Percentiles rank a stretch among this genome's conserved stretches.
Conservation (phyloP, 2,797 vertebrate species). For the Ctenochaetus hawaiiensis region DNA sequence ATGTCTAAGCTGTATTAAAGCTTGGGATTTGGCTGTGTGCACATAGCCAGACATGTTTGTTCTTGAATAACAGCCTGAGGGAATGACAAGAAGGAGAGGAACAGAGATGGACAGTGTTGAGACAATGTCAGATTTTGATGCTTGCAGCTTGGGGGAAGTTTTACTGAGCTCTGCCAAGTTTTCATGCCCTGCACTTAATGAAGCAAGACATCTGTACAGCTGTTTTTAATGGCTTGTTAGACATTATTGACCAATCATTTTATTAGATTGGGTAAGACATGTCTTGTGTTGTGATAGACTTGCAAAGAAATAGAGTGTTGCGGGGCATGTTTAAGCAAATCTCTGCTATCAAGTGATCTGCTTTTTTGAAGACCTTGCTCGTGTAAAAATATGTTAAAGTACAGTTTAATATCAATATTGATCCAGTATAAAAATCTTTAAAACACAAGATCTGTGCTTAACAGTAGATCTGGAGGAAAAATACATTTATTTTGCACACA, state of each 20-base stretch:
- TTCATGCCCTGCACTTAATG: slow-evolving; percentile 53
- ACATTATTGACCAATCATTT: slow-evolving; percentile 25
- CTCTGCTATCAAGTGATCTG: neutral
- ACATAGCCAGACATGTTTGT: slow-evolving; percentile 69
- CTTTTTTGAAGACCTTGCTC: neutral
- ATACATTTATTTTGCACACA: neutral
- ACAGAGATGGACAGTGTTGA: slow-evolving; percentile 30
- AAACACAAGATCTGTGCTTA: neutral
- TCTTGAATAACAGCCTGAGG: slow-evolving; percentile 67
- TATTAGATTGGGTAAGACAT: slow-evolving; percentile 15
- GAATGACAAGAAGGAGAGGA: slow-evolving; percentile 17
- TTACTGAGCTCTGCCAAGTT: slow-evolving; percentile 32
- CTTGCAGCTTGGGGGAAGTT: neutral
- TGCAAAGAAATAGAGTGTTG: neutral
- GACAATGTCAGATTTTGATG: slow-evolving; percentile 33
- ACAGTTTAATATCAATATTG: neutral
- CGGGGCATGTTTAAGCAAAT: slow-evolving; percentile 31
- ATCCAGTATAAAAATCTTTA: neutral
- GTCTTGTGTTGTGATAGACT: slow-evolving; percentile 24
- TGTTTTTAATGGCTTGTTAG: slow-evolving; percentile 34
- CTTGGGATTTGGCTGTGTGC: slow-evolving; percentile 29
- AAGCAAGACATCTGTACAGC: slow-evolving; percentile 39
- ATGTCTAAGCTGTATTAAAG: slow-evolving; percentile 62
- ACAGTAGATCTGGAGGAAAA: neutral
- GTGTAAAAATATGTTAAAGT: neutral